Evolutionary conservation across 2,888 invertebrate species (phyloP).

Genomic region (Leptothorax acervorum): DNA sequence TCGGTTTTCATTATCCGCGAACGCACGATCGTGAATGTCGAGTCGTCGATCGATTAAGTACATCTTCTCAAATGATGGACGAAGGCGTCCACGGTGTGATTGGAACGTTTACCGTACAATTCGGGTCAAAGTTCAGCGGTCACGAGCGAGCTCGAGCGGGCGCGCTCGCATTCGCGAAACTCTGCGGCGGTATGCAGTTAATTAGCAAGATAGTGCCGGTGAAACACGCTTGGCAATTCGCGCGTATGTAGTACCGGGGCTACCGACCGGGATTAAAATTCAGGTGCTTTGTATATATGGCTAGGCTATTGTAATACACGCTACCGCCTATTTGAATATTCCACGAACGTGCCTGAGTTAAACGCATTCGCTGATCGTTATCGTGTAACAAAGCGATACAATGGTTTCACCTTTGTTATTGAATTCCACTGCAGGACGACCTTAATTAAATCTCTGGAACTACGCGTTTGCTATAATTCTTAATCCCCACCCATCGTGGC

Average conservation of each 20-base stretch:
- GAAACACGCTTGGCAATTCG: slow-evolving; percentile 20
- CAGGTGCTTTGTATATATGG: background rate
- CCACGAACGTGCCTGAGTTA: background rate
- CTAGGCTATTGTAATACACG: background rate
- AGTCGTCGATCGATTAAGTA: slow-evolving; percentile 13
- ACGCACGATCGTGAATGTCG: slow-evolving; percentile 7
- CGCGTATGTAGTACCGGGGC: slow-evolving; percentile 3
- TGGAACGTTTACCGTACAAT: slow-evolving; percentile 40
- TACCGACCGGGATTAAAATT: slow-evolving; percentile 39
- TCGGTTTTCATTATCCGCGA: background rate
- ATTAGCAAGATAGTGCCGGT: slow-evolving; percentile 21
- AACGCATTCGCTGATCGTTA: slow-evolving; percentile 4
- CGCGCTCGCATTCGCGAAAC: background rate
- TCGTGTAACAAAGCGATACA: slow-evolving; percentile 24
- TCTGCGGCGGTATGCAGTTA: slow-evolving; percentile 32
- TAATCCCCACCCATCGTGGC: background rate
- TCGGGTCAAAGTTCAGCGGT: slow-evolving; percentile 62
- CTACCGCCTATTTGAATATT: slow-evolving; percentile 43
- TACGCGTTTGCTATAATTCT: background rate
- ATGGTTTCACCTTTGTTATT: background rate
- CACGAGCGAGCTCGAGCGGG: slow-evolving; percentile 15
- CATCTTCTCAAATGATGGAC: background rate
- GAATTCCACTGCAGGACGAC: background rate
- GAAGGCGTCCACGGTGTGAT: background rate
- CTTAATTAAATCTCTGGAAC: slow-evolving; percentile 16